phyloP scores from a whole-genome alignment of 2,113 vertebrate genomes.

The Genyomyrus donnyi region DNA sequence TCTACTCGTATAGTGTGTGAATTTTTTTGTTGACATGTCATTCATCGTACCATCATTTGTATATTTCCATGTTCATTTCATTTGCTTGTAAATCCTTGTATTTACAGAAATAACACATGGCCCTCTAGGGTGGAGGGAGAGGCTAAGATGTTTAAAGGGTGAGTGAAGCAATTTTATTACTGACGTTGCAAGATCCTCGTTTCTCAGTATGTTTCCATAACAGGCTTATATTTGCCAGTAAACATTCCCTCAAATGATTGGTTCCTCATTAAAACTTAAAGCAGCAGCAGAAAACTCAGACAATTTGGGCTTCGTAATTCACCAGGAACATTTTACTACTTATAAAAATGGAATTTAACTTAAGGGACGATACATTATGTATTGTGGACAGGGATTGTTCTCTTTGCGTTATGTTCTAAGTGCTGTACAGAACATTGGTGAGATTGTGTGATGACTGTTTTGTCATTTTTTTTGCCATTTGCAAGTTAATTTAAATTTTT shows the following conservation, averaged over 20 bases:
- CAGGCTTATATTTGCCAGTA: not conserved
- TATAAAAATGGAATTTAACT: not conserved
- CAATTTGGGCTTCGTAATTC: not conserved
- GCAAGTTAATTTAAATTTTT: not conserved
- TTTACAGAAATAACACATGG: not conserved
- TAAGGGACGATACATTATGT: not conserved
- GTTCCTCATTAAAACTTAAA: not conserved
- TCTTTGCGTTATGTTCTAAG: not conserved
- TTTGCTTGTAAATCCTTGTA: not conserved
- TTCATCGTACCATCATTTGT: not conserved
- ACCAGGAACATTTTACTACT: not conserved
- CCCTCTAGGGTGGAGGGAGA: not conserved
- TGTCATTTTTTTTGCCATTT: not conserved
- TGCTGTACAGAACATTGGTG: not conserved
- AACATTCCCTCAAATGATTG: not conserved
- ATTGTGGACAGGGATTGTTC: not conserved
- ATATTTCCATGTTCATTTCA: not conserved
- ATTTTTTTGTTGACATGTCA: not conserved
- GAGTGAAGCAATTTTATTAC: constrained; percentile 4
- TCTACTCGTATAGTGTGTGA: not conserved
- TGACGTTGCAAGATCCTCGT: not conserved
- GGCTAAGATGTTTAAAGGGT: not conserved
- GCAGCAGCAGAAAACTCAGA: not conserved
- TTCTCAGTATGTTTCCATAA: constrained; percentile 2
- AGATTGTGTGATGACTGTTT: not conserved